Evolutionary conservation across 2,888 invertebrate genomes (phyloP).

Genomic region (Andricus quercusramuli): DNA sequence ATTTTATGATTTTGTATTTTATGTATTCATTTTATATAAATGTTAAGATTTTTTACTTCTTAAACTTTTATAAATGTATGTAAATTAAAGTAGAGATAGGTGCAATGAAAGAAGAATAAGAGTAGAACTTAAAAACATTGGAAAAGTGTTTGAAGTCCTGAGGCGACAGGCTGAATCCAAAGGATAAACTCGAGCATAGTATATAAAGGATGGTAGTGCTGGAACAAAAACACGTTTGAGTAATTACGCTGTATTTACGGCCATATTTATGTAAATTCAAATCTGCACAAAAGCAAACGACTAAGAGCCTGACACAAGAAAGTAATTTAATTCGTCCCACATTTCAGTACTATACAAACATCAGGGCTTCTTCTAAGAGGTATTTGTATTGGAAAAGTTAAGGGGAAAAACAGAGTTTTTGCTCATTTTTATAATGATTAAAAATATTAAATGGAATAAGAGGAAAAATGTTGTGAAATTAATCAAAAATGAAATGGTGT

Average conservation of each 20-base stretch:
- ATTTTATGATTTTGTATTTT: too few relatives aligned
- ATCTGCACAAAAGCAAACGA: conserved; percentile 8
- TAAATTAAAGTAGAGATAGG: neutral
- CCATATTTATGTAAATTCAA: conserved; percentile 25
- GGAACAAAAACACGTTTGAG: conserved; percentile 4
- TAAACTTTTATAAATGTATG: neutral
- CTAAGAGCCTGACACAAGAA: conserved; percentile 1
- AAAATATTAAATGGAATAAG: neutral
- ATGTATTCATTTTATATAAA: neutral
- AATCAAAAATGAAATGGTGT: neutral
- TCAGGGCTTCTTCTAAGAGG: neutral
- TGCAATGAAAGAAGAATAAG: neutral
- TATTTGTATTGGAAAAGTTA: neutral
- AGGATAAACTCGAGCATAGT: neutral
- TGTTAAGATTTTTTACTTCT: neutral
- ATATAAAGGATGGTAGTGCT: conserved; percentile 2
- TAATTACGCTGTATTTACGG: neutral
- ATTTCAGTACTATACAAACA: neutral
- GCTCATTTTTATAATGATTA: neutral
- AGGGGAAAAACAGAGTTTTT: neutral
- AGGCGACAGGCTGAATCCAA: conserved; percentile 1
- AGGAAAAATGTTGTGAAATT: neutral
- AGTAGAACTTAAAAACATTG: neutral
- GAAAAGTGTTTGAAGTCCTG: neutral
- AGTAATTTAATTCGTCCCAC: neutral